Base-by-base conservation (phyloP, 1,140 invertebrate species). In the Portunus trituberculatus region DNA sequence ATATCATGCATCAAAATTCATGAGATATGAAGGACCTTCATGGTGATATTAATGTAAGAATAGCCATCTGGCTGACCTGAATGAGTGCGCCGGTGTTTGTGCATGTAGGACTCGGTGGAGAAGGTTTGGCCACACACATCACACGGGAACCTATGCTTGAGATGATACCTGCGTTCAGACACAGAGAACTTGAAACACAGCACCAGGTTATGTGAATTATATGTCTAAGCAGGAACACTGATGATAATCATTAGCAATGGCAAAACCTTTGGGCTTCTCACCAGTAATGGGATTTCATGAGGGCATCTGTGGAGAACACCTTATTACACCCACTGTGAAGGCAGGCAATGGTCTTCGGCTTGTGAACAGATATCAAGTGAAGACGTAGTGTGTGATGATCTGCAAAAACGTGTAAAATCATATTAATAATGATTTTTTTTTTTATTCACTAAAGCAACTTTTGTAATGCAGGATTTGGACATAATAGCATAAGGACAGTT, bases 51-150 rank as follows among this genome's bases (percentile, higher is more conserved):
- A 29, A 91, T 7, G n/a, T 87, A 29, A 59, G 16, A 87, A 12
- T 25, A 31, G n/a, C 52, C 20, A 14, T 25, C 45, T 59, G 6
- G 4, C 91, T 29, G 92, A 95, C 94, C 94, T 92, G 91, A 92
- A 52, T 95, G 94, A 8, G 84, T 95, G 94, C 14, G 94, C 52
- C 87, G 83, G 67, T 95, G 94, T 48, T 95, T 95, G 83, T 93
- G 89, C 94, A 95, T 92, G 91, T 95, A 95, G 25, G 94, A 92
- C 46, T 95, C 94, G 6, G 94, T 95, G 28, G 91, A 93, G n/a
- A 95, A 95, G 39, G 48, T 93, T 45, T 92, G 90, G 12, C 94
- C 94, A 93, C 94, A 95, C 46, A 93, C 91, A 31, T 93, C 94
- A 87, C 94, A 95, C 0, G 94, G 87, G 48, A 95, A 95, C 83